phyloP scores from a whole-genome alignment of 1,140 invertebrate genomes.

The Drosophila leontia region DNA sequence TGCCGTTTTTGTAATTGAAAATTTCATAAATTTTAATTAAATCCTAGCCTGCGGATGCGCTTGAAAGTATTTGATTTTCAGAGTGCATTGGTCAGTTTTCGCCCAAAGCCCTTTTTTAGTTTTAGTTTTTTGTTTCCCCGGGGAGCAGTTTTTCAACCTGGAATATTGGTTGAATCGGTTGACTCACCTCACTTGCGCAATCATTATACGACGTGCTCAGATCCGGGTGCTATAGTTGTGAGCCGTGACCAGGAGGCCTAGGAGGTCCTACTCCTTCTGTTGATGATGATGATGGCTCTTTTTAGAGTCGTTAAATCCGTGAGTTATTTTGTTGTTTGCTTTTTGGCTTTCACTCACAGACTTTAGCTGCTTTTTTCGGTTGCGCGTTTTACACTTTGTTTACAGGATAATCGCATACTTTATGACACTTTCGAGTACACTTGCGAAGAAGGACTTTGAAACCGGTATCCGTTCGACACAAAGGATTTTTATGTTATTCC shows the following conservation, averaged over 20 bases:
- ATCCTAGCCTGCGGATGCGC: slow-evolving; percentile 42
- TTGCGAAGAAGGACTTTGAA: slow-evolving; percentile 53
- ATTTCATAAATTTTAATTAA: slow-evolving; percentile 73
- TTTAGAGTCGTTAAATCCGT: slow-evolving; percentile 61
- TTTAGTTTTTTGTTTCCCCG: slow-evolving; percentile 9
- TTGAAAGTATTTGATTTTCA: slow-evolving; percentile 34
- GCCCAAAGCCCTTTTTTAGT: slow-evolving; percentile 17
- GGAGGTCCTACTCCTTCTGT: not conserved
- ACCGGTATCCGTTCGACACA: slow-evolving; percentile 53
- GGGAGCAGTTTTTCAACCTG: slow-evolving; percentile 17
- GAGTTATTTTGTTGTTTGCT: slow-evolving; percentile 33
- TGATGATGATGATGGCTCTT: no score
- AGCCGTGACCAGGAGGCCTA: not conserved
- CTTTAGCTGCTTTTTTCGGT: slow-evolving; percentile 10
- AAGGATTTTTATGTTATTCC: slow-evolving; percentile 47
- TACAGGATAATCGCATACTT: slow-evolving; percentile 82
- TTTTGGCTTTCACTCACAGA: slow-evolving; percentile 19
- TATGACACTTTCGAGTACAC: slow-evolving; percentile 74
- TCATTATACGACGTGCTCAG: slow-evolving; percentile 70
- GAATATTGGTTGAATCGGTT: not conserved
- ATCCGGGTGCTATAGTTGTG: slow-evolving; percentile 56
- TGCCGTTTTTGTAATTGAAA: slow-evolving; percentile 61
- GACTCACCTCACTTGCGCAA: slow-evolving; percentile 72
- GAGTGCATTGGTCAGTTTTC: slow-evolving; percentile 20
- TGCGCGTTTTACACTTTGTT: slow-evolving; percentile 79